phyloP scores from a whole-genome alignment of 1,140 invertebrate genomes.

The Pseudomyrmex pallidus region DNA sequence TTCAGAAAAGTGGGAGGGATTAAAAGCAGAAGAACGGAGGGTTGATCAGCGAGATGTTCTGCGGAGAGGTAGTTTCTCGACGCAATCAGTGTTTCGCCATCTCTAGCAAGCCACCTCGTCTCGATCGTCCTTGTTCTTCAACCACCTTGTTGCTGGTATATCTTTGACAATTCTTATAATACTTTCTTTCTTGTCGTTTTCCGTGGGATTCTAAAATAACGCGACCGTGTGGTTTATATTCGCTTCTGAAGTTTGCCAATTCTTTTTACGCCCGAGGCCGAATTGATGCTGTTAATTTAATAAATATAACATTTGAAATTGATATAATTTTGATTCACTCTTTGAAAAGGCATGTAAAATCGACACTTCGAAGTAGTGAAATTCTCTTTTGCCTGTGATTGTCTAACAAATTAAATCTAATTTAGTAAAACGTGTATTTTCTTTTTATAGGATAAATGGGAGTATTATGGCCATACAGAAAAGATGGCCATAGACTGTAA shows the following conservation, averaged over 20 bases:
- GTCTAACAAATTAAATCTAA: too few relatives aligned
- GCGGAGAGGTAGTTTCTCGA: constrained; percentile 47
- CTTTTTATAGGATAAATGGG: too few relatives aligned
- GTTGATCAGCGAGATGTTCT: constrained; percentile 53
- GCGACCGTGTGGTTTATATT: background rate
- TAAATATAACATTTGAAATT: background rate
- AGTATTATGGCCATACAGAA: too few relatives aligned
- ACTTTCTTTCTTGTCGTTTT: constrained; percentile 6
- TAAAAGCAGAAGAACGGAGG: constrained; percentile 19
- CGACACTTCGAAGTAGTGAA: too few relatives aligned
- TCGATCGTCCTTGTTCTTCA: background rate
- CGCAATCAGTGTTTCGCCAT: constrained; percentile 47
- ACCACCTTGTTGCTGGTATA: constrained; percentile 3
- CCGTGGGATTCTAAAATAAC: constrained; percentile 37
- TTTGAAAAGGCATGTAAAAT: too few relatives aligned
- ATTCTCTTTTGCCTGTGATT: too few relatives aligned
- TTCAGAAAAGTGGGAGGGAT: background rate
- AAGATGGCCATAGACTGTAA: too few relatives aligned
- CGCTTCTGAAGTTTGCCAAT: background rate
- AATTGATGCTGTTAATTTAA: background rate
- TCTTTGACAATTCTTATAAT: background rate
- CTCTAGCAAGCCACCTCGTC: constrained; percentile 5
- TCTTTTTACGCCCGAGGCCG: background rate
- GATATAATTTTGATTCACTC: background rate
- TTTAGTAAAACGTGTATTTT: too few relatives aligned